Evolutionary conservation across 2,888 invertebrate species (phyloP).

Genomic region (Shargacucullia verbasci): DNA sequence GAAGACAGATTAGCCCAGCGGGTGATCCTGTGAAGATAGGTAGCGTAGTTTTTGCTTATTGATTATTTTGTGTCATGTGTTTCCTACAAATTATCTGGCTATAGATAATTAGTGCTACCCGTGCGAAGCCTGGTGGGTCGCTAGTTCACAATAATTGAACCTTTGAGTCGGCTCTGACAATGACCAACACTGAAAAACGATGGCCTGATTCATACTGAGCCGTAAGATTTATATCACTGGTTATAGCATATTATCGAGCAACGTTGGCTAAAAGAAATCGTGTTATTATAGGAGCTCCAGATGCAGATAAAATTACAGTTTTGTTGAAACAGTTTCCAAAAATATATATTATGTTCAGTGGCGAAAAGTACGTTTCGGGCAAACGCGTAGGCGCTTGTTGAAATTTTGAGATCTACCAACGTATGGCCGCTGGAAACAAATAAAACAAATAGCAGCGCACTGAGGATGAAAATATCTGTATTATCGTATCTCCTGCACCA

Average conservation of each 20-base stretch:
- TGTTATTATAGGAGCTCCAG: conserved; percentile 25
- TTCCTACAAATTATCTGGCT: too few species aligned
- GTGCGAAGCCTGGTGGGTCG: too few species aligned
- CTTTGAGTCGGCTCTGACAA: too few species aligned
- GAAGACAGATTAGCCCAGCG: too few species aligned
- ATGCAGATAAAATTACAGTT: conserved; percentile 48
- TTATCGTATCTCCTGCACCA: conserved; percentile 6
- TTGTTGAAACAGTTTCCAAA: conserved; percentile 49
- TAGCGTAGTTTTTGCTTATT: too few species aligned
- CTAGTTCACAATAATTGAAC: too few species aligned
- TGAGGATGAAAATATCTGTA: conserved; percentile 28
- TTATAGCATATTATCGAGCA: not conserved
- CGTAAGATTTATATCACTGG: not conserved
- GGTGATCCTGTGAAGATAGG: too few species aligned
- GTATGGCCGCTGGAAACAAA: conserved; percentile 31
- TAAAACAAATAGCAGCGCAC: conserved; percentile 45
- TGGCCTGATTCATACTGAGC: too few species aligned
- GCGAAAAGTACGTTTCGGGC: conserved; percentile 45
- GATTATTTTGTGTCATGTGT: too few species aligned
- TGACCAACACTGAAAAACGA: too few species aligned
- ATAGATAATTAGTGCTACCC: too few species aligned
- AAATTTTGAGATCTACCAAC: conserved; percentile 39
- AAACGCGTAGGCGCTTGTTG: conserved; percentile 50
- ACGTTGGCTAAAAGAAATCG: conserved; percentile 7
- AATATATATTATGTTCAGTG: conserved; percentile 53